These are phyloP conservation scores for Dipus sagitta DNA, from an alignment of 2,797 vertebrate genomes.

Conservation along the genomic window DNA sequence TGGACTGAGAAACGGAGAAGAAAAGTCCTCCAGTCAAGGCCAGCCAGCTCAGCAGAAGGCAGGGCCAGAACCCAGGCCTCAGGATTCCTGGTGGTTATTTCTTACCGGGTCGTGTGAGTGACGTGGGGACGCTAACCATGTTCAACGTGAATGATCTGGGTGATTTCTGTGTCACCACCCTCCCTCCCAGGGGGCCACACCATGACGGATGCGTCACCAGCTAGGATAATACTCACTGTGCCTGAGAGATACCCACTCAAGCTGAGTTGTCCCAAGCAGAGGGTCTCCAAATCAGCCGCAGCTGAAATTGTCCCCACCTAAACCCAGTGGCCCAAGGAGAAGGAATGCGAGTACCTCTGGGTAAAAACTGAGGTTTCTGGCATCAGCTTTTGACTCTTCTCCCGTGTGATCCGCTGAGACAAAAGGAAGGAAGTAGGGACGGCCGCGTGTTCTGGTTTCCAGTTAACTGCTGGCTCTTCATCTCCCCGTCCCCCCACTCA, in stretches of 20 bases:
- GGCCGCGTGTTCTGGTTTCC: neutral
- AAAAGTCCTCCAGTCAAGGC: neutral
- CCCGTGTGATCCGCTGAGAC: neutral
- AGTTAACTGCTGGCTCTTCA: neutral
- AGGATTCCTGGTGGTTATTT: neutral
- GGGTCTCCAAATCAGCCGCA: neutral
- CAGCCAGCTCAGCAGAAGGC: neutral
- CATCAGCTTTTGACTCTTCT: neutral
- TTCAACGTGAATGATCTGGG: neutral
- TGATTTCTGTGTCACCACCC: neutral
- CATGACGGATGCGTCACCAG: neutral
- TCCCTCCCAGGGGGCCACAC: no score
- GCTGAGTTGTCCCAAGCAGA: neutral
- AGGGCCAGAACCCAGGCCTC: neutral
- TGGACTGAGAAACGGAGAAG: neutral
- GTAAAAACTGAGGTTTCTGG: neutral
- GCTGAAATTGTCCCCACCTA: neutral
- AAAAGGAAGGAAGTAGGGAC: neutral
- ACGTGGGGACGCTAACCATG: neutral
- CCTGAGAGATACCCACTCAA: neutral
- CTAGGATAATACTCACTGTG: no score
- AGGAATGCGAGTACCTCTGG: neutral
- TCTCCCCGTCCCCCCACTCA: no score
- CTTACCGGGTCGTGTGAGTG: neutral
- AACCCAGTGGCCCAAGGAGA: neutral